phyloP scores from a whole-genome alignment of 2,113 vertebrate species.

The Oxyura jamaicensis region DNA sequence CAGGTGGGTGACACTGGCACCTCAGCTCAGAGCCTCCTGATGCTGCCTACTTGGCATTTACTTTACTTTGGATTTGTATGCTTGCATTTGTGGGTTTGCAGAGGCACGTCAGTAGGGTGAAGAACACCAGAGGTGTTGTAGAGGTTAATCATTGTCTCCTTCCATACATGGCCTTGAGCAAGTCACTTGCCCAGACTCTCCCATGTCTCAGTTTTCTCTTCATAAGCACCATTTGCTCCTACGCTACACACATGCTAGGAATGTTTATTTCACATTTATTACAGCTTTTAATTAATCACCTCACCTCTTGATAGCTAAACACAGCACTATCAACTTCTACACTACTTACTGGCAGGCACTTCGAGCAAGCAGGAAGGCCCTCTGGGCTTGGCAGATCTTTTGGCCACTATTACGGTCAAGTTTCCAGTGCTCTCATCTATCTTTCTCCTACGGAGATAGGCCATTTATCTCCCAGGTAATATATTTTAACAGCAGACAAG shows the following conservation, averaged over 20 bases:
- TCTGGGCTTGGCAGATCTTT: not conserved
- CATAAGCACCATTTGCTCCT: not conserved
- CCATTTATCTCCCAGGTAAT: not conserved
- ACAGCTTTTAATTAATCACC: constrained; percentile 20
- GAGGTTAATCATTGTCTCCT: not conserved
- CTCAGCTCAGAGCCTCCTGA: not conserved
- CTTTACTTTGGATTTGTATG: not conserved
- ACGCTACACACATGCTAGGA: not conserved
- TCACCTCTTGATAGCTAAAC: constrained; percentile 20
- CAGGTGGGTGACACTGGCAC: not conserved
- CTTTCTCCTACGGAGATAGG: constrained; percentile 18
- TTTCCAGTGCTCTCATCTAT: constrained; percentile 33
- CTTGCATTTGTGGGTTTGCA: not conserved
- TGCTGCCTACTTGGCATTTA: not conserved
- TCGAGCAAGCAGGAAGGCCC: not conserved
- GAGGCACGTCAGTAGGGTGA: not conserved
- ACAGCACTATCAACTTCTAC: not conserved
- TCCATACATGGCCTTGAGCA: not conserved
- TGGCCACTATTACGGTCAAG: not conserved
- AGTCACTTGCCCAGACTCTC: not conserved
- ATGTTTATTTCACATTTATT: not conserved
- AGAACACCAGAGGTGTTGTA: not conserved
- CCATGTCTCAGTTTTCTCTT: not conserved
- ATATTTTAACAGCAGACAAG: constrained; percentile 46
- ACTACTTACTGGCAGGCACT: not conserved